Evolutionary conservation across 2,888 invertebrate species (phyloP), one percentile per base, ranked within the genome.

Genomic region (Spodoptera picta): DNA sequence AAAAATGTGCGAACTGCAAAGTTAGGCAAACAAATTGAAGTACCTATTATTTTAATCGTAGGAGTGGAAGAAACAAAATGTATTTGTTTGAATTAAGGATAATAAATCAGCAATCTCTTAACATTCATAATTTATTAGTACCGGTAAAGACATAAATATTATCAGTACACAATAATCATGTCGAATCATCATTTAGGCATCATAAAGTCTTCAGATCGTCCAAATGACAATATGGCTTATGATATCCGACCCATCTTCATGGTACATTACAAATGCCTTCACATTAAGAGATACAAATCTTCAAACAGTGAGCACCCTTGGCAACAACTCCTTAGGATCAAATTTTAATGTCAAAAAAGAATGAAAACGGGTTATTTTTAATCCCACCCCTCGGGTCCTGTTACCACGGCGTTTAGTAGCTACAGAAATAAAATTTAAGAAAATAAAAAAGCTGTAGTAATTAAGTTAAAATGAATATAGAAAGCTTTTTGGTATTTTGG

Each of bases 341-440:
- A 68, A 83, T 81, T 76, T 79, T 73, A 63, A 77, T 81, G 77
- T 79, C 72, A 63, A 77, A 80, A 78, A 71, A 69, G 49, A 56
- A 75, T 66, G 67, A 80, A 75, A 81, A 83, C 75, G 48, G 77
- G 83, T 82, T 86, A 87, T 87, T 87, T 86, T 87, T 85, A 85
- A 87, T 87, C 84, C 86, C 68, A 69, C 84, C 85, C 85, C 74
- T 76, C 73, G 52, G 72, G 79, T 80, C 79, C 74, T 69, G 66
- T 72, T 69, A 65, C 76, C 65, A 75, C 54, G 69, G 67, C 66
- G 50, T 60, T 41, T 52, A 50, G 67, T 57, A 2, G 19, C 0
- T 19, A 77, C 77, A 58, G 57, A 82, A 83, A 83, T 83, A 80
- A 65, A 75, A 80, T 63, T 58, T 42, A 51, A 68, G 27, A 49